Evolutionary conservation across 53 echinoderm and acorn worm species (phyloP), one percentile per base, ranked within the genome.

Genomic region (Echinarachnius parma): DNA sequence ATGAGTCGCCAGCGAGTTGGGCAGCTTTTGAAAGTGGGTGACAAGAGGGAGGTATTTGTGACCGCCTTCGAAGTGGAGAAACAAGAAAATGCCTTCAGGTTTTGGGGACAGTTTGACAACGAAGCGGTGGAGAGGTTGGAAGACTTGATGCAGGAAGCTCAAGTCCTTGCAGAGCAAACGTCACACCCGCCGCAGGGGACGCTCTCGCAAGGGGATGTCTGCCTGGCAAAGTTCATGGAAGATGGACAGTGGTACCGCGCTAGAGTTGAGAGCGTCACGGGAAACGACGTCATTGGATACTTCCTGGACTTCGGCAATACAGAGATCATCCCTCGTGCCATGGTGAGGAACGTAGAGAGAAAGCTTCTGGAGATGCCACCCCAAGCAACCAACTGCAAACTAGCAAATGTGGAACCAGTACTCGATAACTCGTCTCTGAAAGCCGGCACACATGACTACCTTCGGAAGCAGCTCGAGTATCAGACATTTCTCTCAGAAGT

Each of bases 221-320:
- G 93, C 56, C 62, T 93, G 16, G 89, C 89, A 26, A 89, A 89
- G 62, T 93, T 86, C 27, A 83, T 89, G 21, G 89, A 93, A 31
- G 89, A 93, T 57, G 80, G 80, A 15, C 80, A 76, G 34, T 93
- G 93, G 93, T 89, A 93, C 42, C 79, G 93, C 5, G 93, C 93
- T 5, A 45, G 72, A 27, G 83, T 93, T 21, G 86, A 89, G 36
- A 89, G 67, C 25, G 89, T 83, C 21, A 92, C 88, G 1, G 92
- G 88, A 24, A 92, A 92, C 34, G 92, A 92, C 52, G 88, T 92
- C 48, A 85, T 92, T 31, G 88, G 84, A n/a, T 93, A 71, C 32
- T 93, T 89, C 77, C 77, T 98, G 16, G 98, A 98, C 34, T 91
- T 86, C 29, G 98, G 98, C 37, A 98, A 91, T 83, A 91, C 87